Conservation (phyloP, 2,888 invertebrate genomes). For the Drosophila diplacantha region DNA sequence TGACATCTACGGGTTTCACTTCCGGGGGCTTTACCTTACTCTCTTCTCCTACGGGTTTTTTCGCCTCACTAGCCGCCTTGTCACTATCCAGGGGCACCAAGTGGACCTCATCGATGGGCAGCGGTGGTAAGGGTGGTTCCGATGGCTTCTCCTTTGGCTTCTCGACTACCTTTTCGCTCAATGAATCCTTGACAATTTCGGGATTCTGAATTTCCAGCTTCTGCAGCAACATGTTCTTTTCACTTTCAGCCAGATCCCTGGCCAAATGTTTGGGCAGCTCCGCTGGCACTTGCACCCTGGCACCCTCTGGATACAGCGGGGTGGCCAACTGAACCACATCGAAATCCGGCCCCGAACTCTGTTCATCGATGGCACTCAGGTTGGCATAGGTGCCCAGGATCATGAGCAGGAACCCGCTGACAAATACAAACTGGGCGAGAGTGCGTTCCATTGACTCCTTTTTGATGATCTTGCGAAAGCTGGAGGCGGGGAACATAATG, state of each 20-base stretch:
- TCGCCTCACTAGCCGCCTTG: not conserved
- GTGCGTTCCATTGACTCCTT: slow-evolving; percentile 89
- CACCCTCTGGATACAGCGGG: slow-evolving; percentile 48
- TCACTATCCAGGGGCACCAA: slow-evolving; percentile 12
- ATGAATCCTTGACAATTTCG: not conserved
- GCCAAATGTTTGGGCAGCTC: slow-evolving; percentile 45
- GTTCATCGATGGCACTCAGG: slow-evolving; percentile 85
- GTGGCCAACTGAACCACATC: slow-evolving; percentile 52
- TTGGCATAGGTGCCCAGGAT: slow-evolving; percentile 94
- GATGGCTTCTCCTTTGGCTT: slow-evolving; percentile 5
- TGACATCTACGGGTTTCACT: slow-evolving; percentile 10
- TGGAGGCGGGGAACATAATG: slow-evolving; percentile 93
- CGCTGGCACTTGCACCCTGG: slow-evolving; percentile 30
- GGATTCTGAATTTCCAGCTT: slow-evolving; percentile 34
- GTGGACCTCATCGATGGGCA: slow-evolving; percentile 71
- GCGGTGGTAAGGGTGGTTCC: slow-evolving; percentile 61
- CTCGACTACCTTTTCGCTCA: slow-evolving; percentile 3
- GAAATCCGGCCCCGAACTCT: slow-evolving; percentile 76
- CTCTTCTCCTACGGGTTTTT: not conserved
- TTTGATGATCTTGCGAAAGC: slow-evolving; percentile 90
- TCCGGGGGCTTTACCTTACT: slow-evolving; percentile 1
- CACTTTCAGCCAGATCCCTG: slow-evolving; percentile 19
- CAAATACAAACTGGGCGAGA: slow-evolving; percentile 88
- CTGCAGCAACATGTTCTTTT: slow-evolving; percentile 9
- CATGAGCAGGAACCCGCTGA: slow-evolving; percentile 91